phyloP scores from a whole-genome alignment of 2,888 invertebrate species.

The Sphaerophoria taeniata region DNA sequence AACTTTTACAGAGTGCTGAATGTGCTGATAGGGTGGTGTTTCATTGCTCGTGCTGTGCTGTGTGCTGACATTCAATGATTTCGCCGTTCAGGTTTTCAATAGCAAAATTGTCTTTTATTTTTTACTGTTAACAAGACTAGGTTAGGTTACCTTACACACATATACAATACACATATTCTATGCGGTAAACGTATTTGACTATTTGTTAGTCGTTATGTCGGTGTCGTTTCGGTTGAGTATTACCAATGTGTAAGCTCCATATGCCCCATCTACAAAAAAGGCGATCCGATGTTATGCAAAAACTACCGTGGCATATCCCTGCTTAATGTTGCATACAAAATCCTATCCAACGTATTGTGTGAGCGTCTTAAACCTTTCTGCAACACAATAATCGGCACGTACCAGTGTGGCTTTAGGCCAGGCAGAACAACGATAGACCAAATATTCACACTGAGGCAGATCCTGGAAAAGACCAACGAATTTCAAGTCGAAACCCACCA shows the following conservation, averaged over 20 bases:
- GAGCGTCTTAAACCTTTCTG: too few relatives aligned
- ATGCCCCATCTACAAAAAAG: too few relatives aligned
- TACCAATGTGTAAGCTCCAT: conserved; percentile 18
- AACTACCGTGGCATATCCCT: too few relatives aligned
- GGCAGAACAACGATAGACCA: too few relatives aligned
- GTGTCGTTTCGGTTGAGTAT: neutral
- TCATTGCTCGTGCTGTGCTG: neutral
- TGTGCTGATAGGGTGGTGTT: neutral
- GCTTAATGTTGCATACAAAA: too few relatives aligned
- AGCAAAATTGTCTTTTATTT: conserved; percentile 21
- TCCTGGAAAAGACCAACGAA: too few relatives aligned
- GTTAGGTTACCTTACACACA: neutral
- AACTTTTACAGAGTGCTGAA: neutral
- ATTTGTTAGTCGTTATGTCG: neutral
- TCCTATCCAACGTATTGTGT: too few relatives aligned
- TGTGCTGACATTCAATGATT: neutral
- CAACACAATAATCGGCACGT: too few relatives aligned
- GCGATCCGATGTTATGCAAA: too few relatives aligned
- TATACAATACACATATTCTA: neutral
- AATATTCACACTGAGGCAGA: too few relatives aligned
- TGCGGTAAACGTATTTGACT: conserved; percentile 1
- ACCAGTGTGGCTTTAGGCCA: too few relatives aligned
- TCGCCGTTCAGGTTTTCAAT: neutral
- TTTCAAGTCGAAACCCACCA: too few relatives aligned
- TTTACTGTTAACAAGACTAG: neutral